Evolutionary conservation across 2,797 vertebrate species (phyloP).

Genomic region (Clarias platycephalus): DNA sequence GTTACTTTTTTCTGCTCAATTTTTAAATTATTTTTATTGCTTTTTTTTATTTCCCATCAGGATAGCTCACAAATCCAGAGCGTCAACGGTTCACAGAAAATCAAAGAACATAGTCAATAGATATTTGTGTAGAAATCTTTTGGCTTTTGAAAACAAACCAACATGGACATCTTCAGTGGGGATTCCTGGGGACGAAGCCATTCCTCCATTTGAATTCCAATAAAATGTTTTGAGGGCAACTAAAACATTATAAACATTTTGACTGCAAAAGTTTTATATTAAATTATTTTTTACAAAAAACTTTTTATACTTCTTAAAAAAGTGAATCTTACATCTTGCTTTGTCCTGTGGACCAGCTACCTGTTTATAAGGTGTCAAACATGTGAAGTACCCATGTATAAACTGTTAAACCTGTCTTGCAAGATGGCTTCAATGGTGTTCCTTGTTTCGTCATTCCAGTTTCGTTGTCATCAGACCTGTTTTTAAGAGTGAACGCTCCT

Average conservation of each 20-base stretch:
- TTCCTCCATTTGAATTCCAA: conserved; percentile 4
- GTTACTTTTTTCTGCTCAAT: background rate
- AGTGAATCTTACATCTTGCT: background rate
- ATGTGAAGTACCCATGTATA: conserved; percentile 20
- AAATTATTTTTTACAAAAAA: background rate
- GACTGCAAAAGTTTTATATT: background rate
- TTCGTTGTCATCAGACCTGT: conserved; percentile 61
- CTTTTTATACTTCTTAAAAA: conserved; percentile 3
- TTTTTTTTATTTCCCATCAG: conserved; percentile 46
- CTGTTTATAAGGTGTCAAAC: conserved; percentile 47
- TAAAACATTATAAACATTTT: background rate
- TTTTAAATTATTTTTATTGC: too few species aligned
- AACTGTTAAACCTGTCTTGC: conserved; percentile 71
- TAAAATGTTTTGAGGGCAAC: background rate
- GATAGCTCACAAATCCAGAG: conserved; percentile 47
- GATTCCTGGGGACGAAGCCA: background rate
- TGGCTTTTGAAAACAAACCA: background rate
- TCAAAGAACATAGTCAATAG: conserved; percentile 4
- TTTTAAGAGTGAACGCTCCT: conserved; percentile 47
- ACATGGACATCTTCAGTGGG: background rate
- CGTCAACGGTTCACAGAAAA: conserved; percentile 10
- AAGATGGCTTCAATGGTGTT: conserved; percentile 53
- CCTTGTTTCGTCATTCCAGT: conserved; percentile 68
- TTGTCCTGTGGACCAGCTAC: conserved; percentile 21
- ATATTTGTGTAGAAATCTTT: background rate